These are phyloP conservation scores for Rhinichthys osculus DNA, from an alignment of 2,797 vertebrate species.

Conservation along the genomic window DNA sequence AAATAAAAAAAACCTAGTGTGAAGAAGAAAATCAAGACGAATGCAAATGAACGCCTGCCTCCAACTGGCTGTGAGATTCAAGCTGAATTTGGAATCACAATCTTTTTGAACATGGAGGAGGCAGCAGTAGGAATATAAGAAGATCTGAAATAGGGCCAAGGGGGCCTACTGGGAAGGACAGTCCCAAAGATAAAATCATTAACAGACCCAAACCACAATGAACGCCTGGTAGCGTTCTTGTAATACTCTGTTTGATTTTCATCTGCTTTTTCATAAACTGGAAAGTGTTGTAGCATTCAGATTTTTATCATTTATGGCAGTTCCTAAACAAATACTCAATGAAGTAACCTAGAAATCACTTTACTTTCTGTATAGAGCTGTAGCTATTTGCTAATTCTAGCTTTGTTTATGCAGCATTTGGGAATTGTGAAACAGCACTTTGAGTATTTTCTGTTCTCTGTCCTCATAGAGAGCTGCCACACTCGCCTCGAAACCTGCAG, in stretches of 20 bases:
- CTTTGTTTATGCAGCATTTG: constrained; percentile 9
- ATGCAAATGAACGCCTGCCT: constrained; percentile 30
- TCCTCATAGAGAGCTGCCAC: constrained; percentile 87
- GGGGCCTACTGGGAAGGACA: not conserved
- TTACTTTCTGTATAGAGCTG: not conserved
- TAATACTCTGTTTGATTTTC: constrained; percentile 38
- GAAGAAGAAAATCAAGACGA: constrained; percentile 33
- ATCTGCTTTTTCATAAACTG: constrained; percentile 8
- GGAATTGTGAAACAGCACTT: constrained; percentile 30
- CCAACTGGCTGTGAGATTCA: constrained; percentile 1
- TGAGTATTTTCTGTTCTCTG: constrained; percentile 34
- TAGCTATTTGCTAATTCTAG: constrained; percentile 12
- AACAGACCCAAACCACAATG: constrained; percentile 18
- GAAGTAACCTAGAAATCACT: not conserved
- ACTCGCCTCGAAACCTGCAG: constrained; percentile 90
- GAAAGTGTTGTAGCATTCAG: not conserved
- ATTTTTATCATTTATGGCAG: not conserved
- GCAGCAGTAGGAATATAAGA: not conserved
- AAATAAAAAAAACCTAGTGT: not conserved
- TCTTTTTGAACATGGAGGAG: constrained; percentile 30
- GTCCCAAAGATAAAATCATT: constrained; percentile 31
- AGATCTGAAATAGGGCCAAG: constrained; percentile 28
- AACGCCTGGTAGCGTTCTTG: constrained; percentile 1
- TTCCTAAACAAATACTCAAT: not conserved
- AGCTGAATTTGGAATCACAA: constrained; percentile 30